phyloP scores from a whole-genome alignment of 2,113 vertebrate genomes.

The Myanophis thanlyinensis region DNA sequence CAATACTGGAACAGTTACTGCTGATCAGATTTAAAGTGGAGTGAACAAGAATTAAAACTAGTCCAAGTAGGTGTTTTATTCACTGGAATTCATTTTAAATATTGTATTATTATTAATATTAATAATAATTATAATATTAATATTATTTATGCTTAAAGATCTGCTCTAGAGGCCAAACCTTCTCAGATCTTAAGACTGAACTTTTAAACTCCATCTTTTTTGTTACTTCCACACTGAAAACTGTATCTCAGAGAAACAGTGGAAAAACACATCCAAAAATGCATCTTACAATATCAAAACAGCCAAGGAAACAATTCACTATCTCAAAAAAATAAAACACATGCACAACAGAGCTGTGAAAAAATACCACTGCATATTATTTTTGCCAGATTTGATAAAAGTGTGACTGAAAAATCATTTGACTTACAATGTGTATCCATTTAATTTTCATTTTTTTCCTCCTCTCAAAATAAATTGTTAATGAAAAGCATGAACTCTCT shows the following conservation, averaged over 20 bases:
- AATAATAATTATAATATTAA: too few species aligned
- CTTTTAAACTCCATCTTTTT: neutral
- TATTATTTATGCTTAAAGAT: constrained; percentile 5
- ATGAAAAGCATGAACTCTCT: constrained; percentile 1
- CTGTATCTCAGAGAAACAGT: neutral
- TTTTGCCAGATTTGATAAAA: neutral
- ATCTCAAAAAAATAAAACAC: neutral
- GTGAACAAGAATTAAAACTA: neutral
- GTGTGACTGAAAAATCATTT: constrained; percentile 15
- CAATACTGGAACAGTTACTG: neutral
- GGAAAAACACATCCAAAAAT: neutral
- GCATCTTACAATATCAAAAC: neutral
- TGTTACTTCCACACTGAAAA: neutral
- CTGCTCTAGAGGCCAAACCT: neutral
- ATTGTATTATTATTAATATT: too few species aligned
- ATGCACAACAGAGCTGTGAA: neutral
- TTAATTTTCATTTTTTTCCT: neutral
- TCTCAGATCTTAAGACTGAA: neutral
- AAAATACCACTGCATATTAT: neutral
- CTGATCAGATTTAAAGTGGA: neutral
- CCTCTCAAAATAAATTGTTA: neutral
- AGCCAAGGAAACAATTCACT: neutral
- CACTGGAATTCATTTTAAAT: neutral
- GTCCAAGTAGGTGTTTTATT: neutral
- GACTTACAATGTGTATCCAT: neutral